A percentile compares a stretch with the other conserved stretches of the same genome.
phyloP scores from a whole-genome alignment of 2,888 invertebrate species.

The Leptopilina myrica region DNA sequence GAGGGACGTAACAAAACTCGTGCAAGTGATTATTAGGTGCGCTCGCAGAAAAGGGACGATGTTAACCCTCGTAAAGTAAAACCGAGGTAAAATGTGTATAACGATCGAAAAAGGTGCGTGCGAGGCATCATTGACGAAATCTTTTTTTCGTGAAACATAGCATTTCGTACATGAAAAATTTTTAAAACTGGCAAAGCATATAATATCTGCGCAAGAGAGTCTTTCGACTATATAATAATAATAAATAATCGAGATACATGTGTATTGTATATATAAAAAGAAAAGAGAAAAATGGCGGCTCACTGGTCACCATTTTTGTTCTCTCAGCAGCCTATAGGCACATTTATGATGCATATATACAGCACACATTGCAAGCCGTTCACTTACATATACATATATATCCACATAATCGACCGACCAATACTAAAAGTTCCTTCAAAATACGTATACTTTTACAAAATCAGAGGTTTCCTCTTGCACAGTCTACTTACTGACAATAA shows the following conservation, averaged over 20 bases:
- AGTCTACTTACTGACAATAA: constrained; percentile 24
- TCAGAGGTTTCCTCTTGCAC: constrained; percentile 25
- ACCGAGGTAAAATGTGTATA: constrained; percentile 44
- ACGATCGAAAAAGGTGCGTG: constrained; percentile 55
- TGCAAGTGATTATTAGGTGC: constrained; percentile 56
- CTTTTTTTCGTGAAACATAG: constrained; percentile 49
- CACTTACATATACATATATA: not conserved
- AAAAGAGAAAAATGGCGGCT: constrained; percentile 32
- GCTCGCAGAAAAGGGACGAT: constrained; percentile 52
- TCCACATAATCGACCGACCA: constrained; percentile 10
- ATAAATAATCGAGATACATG: constrained; percentile 36
- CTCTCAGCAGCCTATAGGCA: constrained; percentile 31
- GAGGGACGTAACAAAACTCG: constrained; percentile 4
- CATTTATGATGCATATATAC: not conserved
- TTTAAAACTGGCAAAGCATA: constrained; percentile 44
- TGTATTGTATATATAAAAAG: not conserved
- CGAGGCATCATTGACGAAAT: constrained; percentile 49
- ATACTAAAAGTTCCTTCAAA: constrained; percentile 2
- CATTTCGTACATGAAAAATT: constrained; percentile 46
- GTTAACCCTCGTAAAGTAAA: constrained; percentile 47
- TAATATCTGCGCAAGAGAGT: not conserved
- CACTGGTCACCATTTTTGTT: constrained; percentile 37
- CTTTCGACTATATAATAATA: constrained; percentile 18
- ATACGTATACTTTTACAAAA: constrained; percentile 18
- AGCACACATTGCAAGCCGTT: constrained; percentile 8